Evolutionary conservation across 2,113 vertebrate species (phyloP).

Genomic region (Orthochromis indermauri): DNA sequence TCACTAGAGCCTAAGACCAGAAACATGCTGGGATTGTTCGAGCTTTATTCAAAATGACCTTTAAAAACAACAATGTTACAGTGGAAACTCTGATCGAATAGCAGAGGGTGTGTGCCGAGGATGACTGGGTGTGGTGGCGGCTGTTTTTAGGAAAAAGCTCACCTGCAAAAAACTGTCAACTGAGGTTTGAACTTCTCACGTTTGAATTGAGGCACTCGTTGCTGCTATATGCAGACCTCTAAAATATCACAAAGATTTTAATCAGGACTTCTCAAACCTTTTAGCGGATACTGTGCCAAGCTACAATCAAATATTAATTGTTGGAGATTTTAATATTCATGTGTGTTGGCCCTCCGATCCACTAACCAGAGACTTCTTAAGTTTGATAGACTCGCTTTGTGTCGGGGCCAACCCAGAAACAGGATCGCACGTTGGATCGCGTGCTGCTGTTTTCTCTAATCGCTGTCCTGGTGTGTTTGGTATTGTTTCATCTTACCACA

Average conservation of each 20-base stretch:
- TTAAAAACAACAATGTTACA: background rate
- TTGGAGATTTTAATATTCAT: background rate
- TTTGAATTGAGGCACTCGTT: background rate
- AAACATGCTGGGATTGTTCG: background rate
- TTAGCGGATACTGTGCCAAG: background rate
- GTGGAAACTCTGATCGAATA: background rate
- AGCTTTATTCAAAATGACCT: background rate
- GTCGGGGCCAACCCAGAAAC: background rate
- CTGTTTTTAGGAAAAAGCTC: background rate
- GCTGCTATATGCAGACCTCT: background rate
- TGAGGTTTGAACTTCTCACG: background rate
- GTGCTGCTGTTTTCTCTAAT: background rate
- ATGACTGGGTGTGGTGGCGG: background rate
- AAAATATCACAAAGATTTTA: background rate
- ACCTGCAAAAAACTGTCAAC: background rate
- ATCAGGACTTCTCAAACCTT: background rate
- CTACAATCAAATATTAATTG: background rate
- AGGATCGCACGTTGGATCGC: background rate
- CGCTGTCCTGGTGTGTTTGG: background rate
- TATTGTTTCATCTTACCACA: background rate
- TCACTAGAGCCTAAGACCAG: background rate
- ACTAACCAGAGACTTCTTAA: background rate
- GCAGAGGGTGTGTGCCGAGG: background rate
- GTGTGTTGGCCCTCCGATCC: background rate
- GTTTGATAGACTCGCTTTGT: background rate